phyloP scores from a whole-genome alignment of 2,888 invertebrate genomes.

The Heliconius cydno region DNA sequence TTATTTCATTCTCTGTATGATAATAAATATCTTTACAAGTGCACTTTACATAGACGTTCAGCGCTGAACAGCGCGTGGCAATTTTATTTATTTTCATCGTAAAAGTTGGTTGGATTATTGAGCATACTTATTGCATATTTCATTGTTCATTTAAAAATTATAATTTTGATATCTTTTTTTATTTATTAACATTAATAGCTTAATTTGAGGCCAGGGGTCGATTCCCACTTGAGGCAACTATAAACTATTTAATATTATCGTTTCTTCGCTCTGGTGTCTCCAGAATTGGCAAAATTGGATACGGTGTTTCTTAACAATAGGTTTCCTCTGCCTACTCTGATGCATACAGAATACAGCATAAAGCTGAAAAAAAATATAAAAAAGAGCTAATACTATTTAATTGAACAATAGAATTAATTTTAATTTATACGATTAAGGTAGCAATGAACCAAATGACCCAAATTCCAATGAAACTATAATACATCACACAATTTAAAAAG shows the following conservation, averaged over 20 bases:
- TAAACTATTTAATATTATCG: too few relatives aligned
- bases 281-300: too few relatives aligned
- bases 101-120: conserved; percentile 28
- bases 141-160: conserved; percentile 26
- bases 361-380: too few relatives aligned
- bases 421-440: not conserved
- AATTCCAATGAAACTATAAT: not conserved
- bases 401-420: not conserved
- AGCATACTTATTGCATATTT: conserved; percentile 21
- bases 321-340: not conserved
- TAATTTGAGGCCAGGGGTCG: too few relatives aligned
- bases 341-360: too few relatives aligned
- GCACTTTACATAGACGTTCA: conserved; percentile 42
- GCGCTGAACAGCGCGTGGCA: conserved; percentile 35
- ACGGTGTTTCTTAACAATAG: too few relatives aligned
- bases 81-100: conserved; percentile 58
- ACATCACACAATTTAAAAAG: not conserved
- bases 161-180: not conserved
- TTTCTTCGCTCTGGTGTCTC: too few relatives aligned
- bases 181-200: too few relatives aligned
- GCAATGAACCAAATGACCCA: not conserved
- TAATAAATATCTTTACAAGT: conserved; percentile 43
- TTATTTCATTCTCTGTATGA: conserved; percentile 26
- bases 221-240: too few relatives aligned
- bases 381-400: not conserved